phyloP scores from a whole-genome alignment of 92 coral and sea anemone genomes.

The Palythoa grandis region DNA sequence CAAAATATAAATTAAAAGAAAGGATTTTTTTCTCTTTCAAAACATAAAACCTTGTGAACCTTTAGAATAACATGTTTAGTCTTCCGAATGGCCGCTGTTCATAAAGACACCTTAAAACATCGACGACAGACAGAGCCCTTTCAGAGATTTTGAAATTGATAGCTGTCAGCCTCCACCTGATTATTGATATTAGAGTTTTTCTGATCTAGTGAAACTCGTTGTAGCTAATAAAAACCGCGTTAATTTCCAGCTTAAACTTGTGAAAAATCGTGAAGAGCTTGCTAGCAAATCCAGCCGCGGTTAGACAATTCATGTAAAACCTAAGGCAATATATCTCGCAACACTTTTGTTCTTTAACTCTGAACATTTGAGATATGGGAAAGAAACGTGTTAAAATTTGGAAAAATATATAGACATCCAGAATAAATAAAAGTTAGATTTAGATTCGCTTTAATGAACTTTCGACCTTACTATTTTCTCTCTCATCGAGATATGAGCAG shows the following conservation, averaged over 20 bases:
- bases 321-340: neutral
- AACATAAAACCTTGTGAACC: neutral
- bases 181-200: neutral
- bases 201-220: neutral
- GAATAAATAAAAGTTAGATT: neutral
- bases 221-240: neutral
- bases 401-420: neutral
- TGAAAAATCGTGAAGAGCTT: neutral
- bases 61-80: neutral
- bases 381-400: neutral
- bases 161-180: neutral
- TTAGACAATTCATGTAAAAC: neutral
- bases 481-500: neutral
- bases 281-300: neutral
- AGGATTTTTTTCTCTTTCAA: neutral
- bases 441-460: conserved; percentile 36
- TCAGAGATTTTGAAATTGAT: neutral
- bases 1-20: neutral
- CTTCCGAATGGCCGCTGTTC: neutral
- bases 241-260: neutral
- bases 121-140: neutral
- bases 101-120: neutral
- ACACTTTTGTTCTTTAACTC: neutral
- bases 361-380: neutral
- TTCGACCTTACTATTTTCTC: conserved; percentile 36